Conservation (phyloP, 1,140 invertebrate genomes). For the Fopius arisanus region DNA sequence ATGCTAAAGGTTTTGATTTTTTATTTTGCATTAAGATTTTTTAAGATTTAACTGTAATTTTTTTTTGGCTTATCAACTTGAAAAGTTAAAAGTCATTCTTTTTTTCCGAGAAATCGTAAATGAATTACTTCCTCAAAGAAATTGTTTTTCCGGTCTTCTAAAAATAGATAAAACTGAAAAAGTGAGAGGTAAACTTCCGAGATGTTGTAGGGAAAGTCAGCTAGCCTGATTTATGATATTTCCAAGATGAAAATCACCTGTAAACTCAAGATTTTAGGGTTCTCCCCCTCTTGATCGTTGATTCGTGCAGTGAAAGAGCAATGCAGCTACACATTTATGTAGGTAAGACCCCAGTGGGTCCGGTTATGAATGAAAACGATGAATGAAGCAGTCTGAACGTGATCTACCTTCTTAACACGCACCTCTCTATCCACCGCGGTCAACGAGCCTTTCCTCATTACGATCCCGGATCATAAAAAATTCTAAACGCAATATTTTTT, state of each 20-base stretch:
- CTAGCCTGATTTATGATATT: neutral
- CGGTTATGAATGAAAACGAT: slow-evolving; percentile 40
- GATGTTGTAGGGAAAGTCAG: neutral
- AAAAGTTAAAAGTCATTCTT: too few species aligned
- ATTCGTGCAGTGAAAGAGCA: slow-evolving; percentile 32
- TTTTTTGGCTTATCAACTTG: too few species aligned
- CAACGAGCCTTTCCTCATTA: neutral
- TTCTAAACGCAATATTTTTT: too few species aligned
- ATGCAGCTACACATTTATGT: neutral
- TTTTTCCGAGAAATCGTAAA: too few species aligned
- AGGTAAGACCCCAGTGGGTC: slow-evolving; percentile 28
- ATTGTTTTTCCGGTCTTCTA: too few species aligned
- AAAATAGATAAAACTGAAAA: neutral
- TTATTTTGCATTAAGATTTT: too few species aligned
- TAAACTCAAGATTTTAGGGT: neutral
- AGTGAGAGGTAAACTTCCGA: neutral
- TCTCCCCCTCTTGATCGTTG: slow-evolving; percentile 34
- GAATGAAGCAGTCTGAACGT: slow-evolving; percentile 33
- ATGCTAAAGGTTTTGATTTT: too few species aligned
- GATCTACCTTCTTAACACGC: slow-evolving; percentile 20
- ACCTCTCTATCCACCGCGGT: slow-evolving; percentile 15
- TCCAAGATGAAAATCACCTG: neutral
- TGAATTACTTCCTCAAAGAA: neutral
- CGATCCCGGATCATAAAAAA: neutral
- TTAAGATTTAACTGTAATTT: too few species aligned